A percentile compares a stretch with the other conserved stretches of the same genome.
phyloP scores from a whole-genome alignment of 2,888 invertebrate genomes.

The Rhaphigaster nebulosa region DNA sequence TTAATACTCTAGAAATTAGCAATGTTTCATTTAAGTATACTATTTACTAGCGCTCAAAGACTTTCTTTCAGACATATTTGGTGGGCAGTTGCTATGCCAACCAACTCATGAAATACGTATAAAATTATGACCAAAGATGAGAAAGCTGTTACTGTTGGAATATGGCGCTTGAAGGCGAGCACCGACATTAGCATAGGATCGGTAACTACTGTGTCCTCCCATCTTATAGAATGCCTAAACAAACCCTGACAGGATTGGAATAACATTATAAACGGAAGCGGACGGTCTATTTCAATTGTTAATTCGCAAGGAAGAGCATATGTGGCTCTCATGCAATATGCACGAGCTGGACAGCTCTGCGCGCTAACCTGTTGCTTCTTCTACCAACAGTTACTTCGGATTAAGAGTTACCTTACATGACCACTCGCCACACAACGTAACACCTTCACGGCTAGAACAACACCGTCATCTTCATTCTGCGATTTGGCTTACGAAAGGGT shows the following conservation, averaged over 20 bases:
- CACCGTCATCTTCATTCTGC: neutral
- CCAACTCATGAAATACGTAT: neutral
- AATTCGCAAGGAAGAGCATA: conserved; percentile 15
- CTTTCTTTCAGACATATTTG: neutral
- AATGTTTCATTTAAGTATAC: no score
- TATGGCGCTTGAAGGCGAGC: no score
- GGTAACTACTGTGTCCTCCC: neutral
- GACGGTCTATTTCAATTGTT: conserved; percentile 40
- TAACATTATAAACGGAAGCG: conserved; percentile 39
- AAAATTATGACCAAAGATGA: neutral
- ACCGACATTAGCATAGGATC: neutral
- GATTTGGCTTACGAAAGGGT: no score
- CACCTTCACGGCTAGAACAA: neutral
- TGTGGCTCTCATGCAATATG: conserved; percentile 39
- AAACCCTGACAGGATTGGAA: conserved; percentile 40
- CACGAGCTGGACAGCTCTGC: neutral
- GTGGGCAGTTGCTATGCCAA: neutral
- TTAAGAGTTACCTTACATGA: neutral
- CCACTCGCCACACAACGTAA: neutral
- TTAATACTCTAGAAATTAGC: no score
- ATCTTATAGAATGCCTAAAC: conserved; percentile 47
- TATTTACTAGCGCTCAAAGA: no score
- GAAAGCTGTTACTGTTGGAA: neutral
- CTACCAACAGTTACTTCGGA: neutral
- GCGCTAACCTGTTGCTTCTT: neutral